Evolutionary conservation across 2,113 vertebrate genomes (phyloP), one percentile per base, ranked within the genome.

Genomic region (Lepisosteus oculatus): DNA sequence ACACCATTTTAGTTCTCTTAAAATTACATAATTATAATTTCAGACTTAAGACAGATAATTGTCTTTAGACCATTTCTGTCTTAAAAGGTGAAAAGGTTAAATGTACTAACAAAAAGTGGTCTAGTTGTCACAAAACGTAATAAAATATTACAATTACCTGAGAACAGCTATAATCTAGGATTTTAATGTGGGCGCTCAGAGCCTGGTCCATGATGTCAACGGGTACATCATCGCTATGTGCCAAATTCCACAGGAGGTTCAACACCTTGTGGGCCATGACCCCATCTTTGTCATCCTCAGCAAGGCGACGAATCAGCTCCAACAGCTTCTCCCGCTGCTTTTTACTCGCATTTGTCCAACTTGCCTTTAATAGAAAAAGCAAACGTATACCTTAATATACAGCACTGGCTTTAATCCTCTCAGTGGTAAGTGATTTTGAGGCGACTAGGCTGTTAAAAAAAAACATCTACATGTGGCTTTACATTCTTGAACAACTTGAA

Each of bases 191-290:
- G 73, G 97, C 97, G 77, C 96, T 99, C 44, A 99, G 95, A 79
- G 97, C 97, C 86, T 98, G 95, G 85, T 99, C 97, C 97, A 99
- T 99, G 77, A 99, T 99, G 89, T 99, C 97, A 80, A 99, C 97
- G 79, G 97, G 97, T 44, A 99, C 97, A 77, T 99, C 97, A 77
- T 99, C 97, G 74, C 97, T 99, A 85, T 99, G 97, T 65, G 97
- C 97, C 85, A 99, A 87, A 88, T 99, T 99, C 97, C 97, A 99
- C 76, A 99, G 74, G 44, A 99, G 93, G 81, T 98, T 99, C 69
- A 99, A 93, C 61, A 99, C 97, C 84, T 99, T 99, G 85, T 99
- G 97, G 75, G 97, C 97, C 97, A 99, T 99, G 74, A 99, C 97
- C 0, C 97, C 97, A 73, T 99, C 97, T 84, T 99, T 99, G 86